Evolutionary conservation across 2,113 vertebrate species (phyloP).

Genomic region (Stegastes partitus): DNA sequence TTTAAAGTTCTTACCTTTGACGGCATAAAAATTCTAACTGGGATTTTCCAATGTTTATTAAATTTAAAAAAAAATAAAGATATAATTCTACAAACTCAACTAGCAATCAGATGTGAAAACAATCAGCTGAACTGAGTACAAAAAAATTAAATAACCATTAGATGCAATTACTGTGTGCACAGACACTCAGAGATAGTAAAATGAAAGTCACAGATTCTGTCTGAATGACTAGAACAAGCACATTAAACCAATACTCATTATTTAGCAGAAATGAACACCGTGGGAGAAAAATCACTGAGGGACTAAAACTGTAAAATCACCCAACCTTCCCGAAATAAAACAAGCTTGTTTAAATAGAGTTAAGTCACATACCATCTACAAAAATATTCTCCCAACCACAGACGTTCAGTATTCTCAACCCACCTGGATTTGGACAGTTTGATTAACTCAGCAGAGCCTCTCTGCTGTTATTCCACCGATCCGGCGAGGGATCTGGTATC

Average conservation of each 20-base stretch:
- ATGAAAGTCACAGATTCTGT: no score
- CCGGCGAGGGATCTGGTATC: constrained; percentile 7
- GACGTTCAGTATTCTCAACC: not conserved
- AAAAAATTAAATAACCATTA: no score
- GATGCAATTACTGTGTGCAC: no score
- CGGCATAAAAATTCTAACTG: no score
- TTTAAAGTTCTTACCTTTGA: no score
- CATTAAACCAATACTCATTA: not conserved
- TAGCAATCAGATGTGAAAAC: no score
- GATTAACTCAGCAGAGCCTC: not conserved
- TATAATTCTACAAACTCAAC: no score
- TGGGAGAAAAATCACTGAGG: not conserved
- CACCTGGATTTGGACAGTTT: constrained; percentile 1
- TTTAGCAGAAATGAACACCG: not conserved
- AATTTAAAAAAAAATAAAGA: no score
- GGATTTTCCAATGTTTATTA: no score
- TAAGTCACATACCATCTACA: not conserved
- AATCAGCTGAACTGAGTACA: no score
- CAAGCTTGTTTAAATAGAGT: not conserved
- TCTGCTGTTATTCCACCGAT: constrained; percentile 9
- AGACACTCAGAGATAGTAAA: no score
- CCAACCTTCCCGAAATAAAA: not conserved
- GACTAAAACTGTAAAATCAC: not conserved
- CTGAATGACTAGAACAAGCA: not conserved
- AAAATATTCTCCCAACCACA: not conserved